phyloP scores from a whole-genome alignment of 2,888 invertebrate genomes.

The Idaea dimidiata region DNA sequence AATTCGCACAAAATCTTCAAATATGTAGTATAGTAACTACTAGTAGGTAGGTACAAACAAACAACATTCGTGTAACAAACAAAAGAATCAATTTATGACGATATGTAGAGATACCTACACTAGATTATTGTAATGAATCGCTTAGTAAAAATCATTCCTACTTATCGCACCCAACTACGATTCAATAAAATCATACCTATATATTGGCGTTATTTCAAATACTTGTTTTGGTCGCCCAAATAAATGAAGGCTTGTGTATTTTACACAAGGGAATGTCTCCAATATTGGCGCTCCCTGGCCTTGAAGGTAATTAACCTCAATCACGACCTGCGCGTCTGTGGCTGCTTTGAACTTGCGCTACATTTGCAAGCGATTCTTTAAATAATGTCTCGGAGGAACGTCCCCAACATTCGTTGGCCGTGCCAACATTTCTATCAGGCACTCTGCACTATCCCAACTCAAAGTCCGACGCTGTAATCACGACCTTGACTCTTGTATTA shows the following conservation, averaged over 20 bases:
- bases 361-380: constrained; percentile 63
- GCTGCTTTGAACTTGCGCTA: constrained; percentile 74
- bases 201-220: constrained; percentile 45
- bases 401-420: constrained; percentile 41
- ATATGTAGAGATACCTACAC: not conserved
- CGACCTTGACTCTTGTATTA: constrained; percentile 3
- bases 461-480: constrained; percentile 19
- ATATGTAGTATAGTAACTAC: constrained; percentile 4
- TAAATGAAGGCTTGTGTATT: constrained; percentile 28
- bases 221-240: constrained; percentile 42
- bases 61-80: not conserved
- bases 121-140: not conserved
- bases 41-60: not conserved
- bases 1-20: not conserved
- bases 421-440: constrained; percentile 68
- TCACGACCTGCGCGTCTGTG: constrained; percentile 53
- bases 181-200: constrained; percentile 25
- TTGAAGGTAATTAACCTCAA: constrained; percentile 75
- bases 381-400: constrained; percentile 60
- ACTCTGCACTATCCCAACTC: constrained; percentile 44
- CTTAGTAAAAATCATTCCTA: not conserved
- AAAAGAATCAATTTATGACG: not conserved
- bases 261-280: constrained; percentile 28
- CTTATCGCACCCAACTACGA: constrained; percentile 18
- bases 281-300: constrained; percentile 55